Evolutionary conservation across 2,888 invertebrate genomes (phyloP).

Genomic region (Harpalus rufipes): DNA sequence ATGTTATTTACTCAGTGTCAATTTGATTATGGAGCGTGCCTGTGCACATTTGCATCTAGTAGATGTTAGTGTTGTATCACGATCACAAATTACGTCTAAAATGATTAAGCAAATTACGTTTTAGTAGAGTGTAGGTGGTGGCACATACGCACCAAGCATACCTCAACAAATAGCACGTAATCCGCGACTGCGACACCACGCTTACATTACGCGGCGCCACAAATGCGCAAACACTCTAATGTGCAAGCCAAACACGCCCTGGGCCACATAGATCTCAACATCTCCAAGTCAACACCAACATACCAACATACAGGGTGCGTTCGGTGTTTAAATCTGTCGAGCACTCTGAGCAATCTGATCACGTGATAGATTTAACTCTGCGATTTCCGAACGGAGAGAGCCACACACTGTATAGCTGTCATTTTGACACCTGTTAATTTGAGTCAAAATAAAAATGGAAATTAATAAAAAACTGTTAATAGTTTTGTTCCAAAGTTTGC

Average conservation of each 20-base stretch:
- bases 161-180: slow-evolving; percentile 49
- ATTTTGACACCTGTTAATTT: too few relatives aligned
- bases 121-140: slow-evolving; percentile 29
- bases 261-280: not conserved
- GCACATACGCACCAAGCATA: slow-evolving; percentile 26
- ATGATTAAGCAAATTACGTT: slow-evolving; percentile 51
- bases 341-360: too few relatives aligned
- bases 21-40: not conserved
- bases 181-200: slow-evolving; percentile 11
- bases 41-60: not conserved
- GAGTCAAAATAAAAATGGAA: too few relatives aligned
- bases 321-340: too few relatives aligned
- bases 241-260: slow-evolving; percentile 41
- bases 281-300: not conserved
- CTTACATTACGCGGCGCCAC: slow-evolving; percentile 18
- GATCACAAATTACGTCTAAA: slow-evolving; percentile 44
- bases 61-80: slow-evolving; percentile 13
- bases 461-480: too few relatives aligned
- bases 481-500: too few relatives aligned
- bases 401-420: too few relatives aligned
- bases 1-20: too few relatives aligned
- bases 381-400: too few relatives aligned
- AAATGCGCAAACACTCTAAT: slow-evolving; percentile 55
- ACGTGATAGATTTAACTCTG: too few relatives aligned
- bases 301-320: too few relatives aligned